Conservation (phyloP, 2,888 invertebrate species). For the Parthenolecanium corni region DNA sequence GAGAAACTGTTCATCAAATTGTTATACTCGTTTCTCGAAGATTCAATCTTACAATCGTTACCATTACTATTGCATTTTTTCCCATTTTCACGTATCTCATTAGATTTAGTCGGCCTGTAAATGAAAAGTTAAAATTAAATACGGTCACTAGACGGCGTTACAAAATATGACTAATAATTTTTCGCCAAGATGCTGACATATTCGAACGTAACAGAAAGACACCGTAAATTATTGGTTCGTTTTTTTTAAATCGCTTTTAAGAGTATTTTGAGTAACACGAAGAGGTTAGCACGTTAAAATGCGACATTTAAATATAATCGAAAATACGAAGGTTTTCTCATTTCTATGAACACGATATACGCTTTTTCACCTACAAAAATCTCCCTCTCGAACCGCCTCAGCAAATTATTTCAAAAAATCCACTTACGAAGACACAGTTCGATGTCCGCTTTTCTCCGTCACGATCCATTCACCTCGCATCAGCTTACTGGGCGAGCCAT, state of each 20-base stretch:
- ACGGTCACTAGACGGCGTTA: background rate
- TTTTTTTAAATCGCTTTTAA: too few species aligned
- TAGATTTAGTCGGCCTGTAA: conserved; percentile 3
- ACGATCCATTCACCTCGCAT: conserved; percentile 5
- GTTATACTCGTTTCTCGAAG: background rate
- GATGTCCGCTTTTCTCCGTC: background rate
- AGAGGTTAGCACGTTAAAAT: too few species aligned
- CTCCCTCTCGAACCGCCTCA: too few species aligned
- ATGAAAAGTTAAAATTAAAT: background rate
- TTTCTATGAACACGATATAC: too few species aligned
- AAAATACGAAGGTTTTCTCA: too few species aligned
- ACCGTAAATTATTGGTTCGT: too few species aligned
- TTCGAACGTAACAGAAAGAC: too few species aligned
- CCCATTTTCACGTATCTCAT: conserved; percentile 4
- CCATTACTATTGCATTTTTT: conserved; percentile 2
- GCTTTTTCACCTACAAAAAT: too few species aligned
- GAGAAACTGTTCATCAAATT: background rate
- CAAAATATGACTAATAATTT: too few species aligned
- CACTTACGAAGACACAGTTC: conserved; percentile 9
- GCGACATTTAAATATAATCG: too few species aligned
- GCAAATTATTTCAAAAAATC: too few species aligned
- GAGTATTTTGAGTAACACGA: too few species aligned
- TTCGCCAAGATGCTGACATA: background rate
- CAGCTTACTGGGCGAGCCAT: background rate
- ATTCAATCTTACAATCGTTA: background rate